These are phyloP conservation scores for Sebastes kiyomatsui DNA, from an alignment of 2,797 vertebrate species.

Conservation along the genomic window DNA sequence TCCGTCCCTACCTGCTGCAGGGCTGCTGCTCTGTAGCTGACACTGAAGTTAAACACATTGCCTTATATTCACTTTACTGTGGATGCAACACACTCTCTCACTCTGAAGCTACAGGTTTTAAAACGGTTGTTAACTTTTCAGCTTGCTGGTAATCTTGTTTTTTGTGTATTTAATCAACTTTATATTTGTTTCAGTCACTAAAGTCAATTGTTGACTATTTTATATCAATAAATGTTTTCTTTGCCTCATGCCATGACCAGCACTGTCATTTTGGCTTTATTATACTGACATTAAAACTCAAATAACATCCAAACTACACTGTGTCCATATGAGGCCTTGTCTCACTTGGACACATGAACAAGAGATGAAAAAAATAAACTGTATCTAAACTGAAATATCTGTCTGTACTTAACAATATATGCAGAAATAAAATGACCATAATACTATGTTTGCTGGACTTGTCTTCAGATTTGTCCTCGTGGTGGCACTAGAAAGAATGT, in stretches of 20 bases:
- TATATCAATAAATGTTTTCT: background rate
- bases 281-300: background rate
- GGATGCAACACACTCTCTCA: background rate
- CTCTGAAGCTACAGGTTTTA: background rate
- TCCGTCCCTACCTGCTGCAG: no score
- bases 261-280: background rate
- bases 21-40: background rate
- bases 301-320: background rate
- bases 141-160: background rate
- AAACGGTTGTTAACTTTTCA: background rate
- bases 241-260: background rate
- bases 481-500: constrained; percentile 15
- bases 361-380: no score
- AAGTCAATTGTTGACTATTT: background rate
- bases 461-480: constrained; percentile 1
- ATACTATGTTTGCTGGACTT: background rate
- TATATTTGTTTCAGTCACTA: background rate
- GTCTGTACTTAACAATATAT: background rate
- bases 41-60: background rate
- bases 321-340: background rate
- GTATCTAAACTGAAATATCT: background rate
- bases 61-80: background rate
- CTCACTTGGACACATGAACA: no score
- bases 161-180: background rate
- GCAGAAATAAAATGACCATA: background rate